Base-by-base conservation (phyloP, 2,113 vertebrate genomes). In the Aplodontia rufa region DNA sequence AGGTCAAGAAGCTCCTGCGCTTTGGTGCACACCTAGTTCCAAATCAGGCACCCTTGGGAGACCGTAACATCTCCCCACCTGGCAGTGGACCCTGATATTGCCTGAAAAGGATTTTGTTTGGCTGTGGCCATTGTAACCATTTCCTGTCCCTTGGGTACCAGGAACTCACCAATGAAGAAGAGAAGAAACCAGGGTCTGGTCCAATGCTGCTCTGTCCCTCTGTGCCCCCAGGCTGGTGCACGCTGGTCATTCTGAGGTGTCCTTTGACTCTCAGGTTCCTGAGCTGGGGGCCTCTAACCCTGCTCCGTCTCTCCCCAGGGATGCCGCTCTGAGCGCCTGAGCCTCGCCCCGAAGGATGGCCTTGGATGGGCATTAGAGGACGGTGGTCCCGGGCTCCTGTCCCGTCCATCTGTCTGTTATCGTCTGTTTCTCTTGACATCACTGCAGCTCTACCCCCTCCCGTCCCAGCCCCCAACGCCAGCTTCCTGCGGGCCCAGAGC, bases 361-460 rank as follows among this genome's bases (percentile, higher is more conserved):
- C 96, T 95, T 96, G 95, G 94, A 97, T 97, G 97, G 97, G 96
- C 96, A 75, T 86, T 98, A 98, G 97, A 96, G 97, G 96, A 69
- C 90, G 45, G 94, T 69, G 87, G 95, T 90, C 97, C 96, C 87
- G 96, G 97, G 97, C 97, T 97, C 96, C 97, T 80, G 96, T 97
- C 97, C 97, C 95, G 87, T 97, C 97, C 95, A 64, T 97, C 97
- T 97, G 97, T 98, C 95, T 97, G 94, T 97, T 96, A 93, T 93
- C 97, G 91, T 96, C 97, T 97, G 96, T 97, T 95, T 97, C 94
- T 97, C 95, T 97, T 96, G 96, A 96, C 97, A 97, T 94, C 97
- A 96, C 90, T 24, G 82, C 96, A 97, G 95, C 97, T 96, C 91
- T 95, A 92, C 75, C 96, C 96, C 92, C 92, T 96, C 96, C 96